Evolutionary conservation across 1,140 invertebrate species (phyloP).

Genomic region (Hetaerina americana): DNA sequence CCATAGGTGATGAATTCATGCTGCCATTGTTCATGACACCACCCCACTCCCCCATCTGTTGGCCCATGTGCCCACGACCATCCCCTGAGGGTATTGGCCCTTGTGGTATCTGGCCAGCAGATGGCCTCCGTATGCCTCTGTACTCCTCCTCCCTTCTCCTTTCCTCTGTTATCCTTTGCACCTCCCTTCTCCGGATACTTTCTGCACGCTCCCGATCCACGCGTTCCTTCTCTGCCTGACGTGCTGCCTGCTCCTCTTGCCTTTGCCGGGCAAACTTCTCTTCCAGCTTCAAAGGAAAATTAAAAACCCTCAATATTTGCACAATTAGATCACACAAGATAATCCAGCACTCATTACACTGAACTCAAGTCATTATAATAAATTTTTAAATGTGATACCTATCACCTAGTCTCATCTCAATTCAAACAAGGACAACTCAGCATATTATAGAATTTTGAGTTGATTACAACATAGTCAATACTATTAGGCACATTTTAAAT

Average conservation of each 20-base stretch:
- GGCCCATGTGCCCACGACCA: not conserved
- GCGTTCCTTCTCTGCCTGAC: conserved; percentile 57
- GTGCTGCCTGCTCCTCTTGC: conserved; percentile 53
- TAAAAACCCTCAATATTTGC: conserved; percentile 7
- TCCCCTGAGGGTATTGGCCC: not conserved
- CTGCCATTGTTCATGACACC: not conserved
- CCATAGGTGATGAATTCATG: not conserved
- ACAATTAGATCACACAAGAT: too few species aligned
- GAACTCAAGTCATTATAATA: too few species aligned
- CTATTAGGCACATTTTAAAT: too few species aligned
- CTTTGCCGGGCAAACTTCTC: conserved; percentile 65
- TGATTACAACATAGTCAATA: too few species aligned
- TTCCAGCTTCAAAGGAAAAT: conserved; percentile 41
- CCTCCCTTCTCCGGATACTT: conserved; percentile 67
- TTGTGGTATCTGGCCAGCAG: too few species aligned
- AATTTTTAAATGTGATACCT: too few species aligned
- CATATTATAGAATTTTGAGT: too few species aligned
- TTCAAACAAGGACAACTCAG: conserved; percentile 1
- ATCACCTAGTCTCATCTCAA: too few species aligned
- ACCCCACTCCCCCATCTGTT: not conserved
- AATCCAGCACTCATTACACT: too few species aligned
- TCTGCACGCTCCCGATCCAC: conserved; percentile 63
- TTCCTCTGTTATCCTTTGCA: conserved; percentile 70
- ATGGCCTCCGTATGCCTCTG: not conserved
- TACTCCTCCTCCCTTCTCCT: conserved; percentile 7